phyloP scores from a whole-genome alignment of 2,113 vertebrate species.

The Crypturellus undulatus region DNA sequence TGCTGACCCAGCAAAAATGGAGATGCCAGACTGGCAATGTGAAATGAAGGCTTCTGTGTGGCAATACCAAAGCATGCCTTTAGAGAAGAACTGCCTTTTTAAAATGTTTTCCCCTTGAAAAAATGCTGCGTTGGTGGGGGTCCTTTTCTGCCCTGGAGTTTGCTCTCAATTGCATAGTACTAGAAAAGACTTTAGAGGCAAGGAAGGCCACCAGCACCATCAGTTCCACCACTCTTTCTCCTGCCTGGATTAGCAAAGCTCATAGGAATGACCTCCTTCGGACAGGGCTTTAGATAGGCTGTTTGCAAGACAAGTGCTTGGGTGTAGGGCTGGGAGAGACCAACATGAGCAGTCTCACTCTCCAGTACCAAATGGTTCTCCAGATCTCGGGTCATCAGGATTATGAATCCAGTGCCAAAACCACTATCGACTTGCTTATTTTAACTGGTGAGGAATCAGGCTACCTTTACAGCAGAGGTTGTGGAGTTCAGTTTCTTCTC shows the following conservation, averaged over 20 bases:
- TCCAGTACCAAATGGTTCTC: not conserved
- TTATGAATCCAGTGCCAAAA: not conserved
- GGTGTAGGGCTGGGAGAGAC: not conserved
- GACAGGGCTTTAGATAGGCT: not conserved
- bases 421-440: not conserved
- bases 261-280: not conserved
- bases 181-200: not conserved
- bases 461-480: not conserved
- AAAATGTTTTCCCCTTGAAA: not conserved
- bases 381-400: not conserved
- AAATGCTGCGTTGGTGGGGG: not conserved
- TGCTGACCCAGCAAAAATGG: not conserved
- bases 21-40: not conserved
- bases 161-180: not conserved
- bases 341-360: not conserved
- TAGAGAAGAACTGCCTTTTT: not conserved
- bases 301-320: not conserved
- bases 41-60: not conserved
- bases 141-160: not conserved
- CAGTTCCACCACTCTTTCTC: not conserved
- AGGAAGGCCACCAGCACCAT: not conserved
- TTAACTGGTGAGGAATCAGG: not conserved
- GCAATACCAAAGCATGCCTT: too few species aligned
- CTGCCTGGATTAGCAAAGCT: not conserved
- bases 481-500: not conserved